Evolutionary conservation across 2,113 vertebrate genomes (phyloP), one percentile per base, ranked within the genome.

Genomic region (Rhizomys pruinosus): DNA sequence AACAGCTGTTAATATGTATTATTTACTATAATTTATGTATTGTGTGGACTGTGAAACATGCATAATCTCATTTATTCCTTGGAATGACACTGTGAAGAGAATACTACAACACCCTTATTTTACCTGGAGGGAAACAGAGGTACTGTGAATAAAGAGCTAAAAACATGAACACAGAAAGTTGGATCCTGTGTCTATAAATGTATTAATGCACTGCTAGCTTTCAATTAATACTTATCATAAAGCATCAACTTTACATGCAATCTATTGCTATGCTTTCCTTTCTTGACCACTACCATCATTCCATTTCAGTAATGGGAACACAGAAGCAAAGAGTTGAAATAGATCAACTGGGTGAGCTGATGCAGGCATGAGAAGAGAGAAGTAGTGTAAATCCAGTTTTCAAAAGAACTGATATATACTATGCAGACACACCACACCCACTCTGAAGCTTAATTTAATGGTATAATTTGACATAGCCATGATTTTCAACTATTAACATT

Each of bases 241-340:
- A 34, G 7, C 9, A 68, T 20, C 61, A 69, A 8, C 3, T 32
- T 69, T 4, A 39, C 23, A 15, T 20, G 39, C 39, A 79, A 39
- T 82, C 76, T 42, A 71, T 42, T 66, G 71, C 37, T 78, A 39
- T 57, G 7, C 66, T 87, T 91, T 92, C 32, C 37, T 55, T 64
- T 64, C 42, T 55, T 3, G 55, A 42, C 34, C 12, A 37, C 20
- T 17, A 64, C 3, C 29, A 34, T 20, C 13, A 55, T 9, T 29
- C 29, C 34, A 66, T 86, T 88, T 80, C 64, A 84, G 4, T 61
- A 86, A 93, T 37, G 63, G 77, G 77, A 90, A 61, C 80, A 52
- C 1, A 0, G 2, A 79, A 37, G 9, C 2, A 39, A 13, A 34
- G 32, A 76, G 16, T 5, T 64, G 15, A 37, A 39, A 34, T 25